Base-by-base conservation (phyloP, 2,888 invertebrate genomes). In the Rhogogaster chlorosoma region DNA sequence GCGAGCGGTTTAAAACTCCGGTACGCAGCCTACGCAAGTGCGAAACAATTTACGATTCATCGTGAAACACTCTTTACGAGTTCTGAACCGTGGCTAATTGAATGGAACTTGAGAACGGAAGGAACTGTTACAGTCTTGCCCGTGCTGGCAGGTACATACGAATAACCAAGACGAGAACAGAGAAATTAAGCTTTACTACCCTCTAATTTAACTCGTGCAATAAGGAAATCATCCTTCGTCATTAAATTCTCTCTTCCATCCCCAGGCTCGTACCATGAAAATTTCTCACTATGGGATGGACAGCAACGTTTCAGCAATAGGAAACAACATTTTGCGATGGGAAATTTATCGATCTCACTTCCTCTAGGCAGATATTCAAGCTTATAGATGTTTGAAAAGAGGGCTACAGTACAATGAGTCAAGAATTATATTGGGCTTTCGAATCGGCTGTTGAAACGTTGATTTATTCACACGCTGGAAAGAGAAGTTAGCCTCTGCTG, bases 41-140 rank as follows among this genome's bases (percentile, higher is more conserved):
- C 80, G 80, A 80, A 80, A 80, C 80, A 80, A 61, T 83, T 71
- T 83, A 70, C 83, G 67, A 83, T 80, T 80, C 61, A 22, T 83
- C 83, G 83, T 71, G 83, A 67, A 83, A 67, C 49, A 71, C n/a
- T 83, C 70, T 83, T 67, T 71, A 71, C 83, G 70, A 71, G 83
- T 70, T 78, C 80, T 84, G 83, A 70, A 77, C 75, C 84, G 77
- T 86, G 73, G 85, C 85, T 87, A 87, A 87, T 87, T 86, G 86
- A 87, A 86, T 86, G 86, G 86, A 86, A 85, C 80, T 61, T 38
- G 22, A n/a, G 45, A 61, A 49, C 80, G 57, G 61, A 80, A 36
- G 80, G 61, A 80, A 80, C 49, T 53, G 36, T n/a, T 15, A 9
- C 22, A 29, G 49, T 29, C 49, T 0, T 77, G 26, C 73, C n/a